A percentile compares a stretch with the other conserved stretches of the same genome.
Conservation (phyloP, 1,140 invertebrate genomes). For the Delia radicum region DNA sequence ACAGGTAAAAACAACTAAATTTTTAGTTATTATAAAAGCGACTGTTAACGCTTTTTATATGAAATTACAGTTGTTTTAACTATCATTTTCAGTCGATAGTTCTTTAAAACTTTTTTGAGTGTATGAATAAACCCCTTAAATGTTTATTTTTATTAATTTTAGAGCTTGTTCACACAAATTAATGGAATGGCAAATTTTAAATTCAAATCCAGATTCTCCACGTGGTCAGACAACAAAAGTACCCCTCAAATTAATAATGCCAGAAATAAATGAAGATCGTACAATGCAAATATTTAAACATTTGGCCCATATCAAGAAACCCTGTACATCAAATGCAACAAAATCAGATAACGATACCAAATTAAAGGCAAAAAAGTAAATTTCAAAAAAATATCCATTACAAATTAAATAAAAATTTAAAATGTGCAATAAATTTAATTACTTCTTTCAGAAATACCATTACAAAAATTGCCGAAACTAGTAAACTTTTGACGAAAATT, state of each 20-base stretch:
- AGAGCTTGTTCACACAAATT: conserved; percentile 53
- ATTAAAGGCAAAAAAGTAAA: background rate
- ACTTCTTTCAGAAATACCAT: conserved; percentile 34
- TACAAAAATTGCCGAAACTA: conserved; percentile 46
- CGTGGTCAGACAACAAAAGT: conserved; percentile 27
- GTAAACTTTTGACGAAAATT: conserved; percentile 42
- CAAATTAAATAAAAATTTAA: background rate
- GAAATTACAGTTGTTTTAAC: too few species aligned
- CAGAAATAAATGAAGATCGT: conserved; percentile 20
- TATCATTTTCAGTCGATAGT: too few species aligned
- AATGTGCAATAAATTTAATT: background rate
- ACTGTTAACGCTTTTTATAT: too few species aligned
- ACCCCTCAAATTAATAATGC: conserved; percentile 25
- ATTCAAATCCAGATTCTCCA: conserved; percentile 30
- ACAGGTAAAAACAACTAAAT: too few species aligned
- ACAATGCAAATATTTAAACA: background rate
- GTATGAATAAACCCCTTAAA: too few species aligned
- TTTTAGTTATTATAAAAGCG: too few species aligned
- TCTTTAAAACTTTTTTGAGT: too few species aligned
- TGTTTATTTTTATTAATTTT: background rate
- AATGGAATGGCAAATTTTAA: conserved; percentile 45
- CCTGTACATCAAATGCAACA: background rate
- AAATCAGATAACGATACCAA: conserved; percentile 14
- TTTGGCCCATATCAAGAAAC: conserved; percentile 17
- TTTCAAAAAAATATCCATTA: too few species aligned